Conservation (phyloP, 2,888 invertebrate species). For the Sinelater perroti region DNA sequence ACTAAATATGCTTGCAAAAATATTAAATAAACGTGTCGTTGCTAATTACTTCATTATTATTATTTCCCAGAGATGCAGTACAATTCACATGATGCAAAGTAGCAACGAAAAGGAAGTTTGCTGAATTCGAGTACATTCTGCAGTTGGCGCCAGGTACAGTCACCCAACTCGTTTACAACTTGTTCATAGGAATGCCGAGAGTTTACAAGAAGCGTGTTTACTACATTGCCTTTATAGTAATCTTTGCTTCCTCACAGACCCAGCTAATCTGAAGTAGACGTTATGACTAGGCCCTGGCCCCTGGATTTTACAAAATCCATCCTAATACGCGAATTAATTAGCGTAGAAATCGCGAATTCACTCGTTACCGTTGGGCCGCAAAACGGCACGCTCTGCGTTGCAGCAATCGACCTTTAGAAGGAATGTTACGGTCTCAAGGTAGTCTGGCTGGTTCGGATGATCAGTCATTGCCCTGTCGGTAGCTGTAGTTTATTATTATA, state of each 20-base stretch:
- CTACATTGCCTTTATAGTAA: no score
- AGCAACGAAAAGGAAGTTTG: constrained; percentile 1
- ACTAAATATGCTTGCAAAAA: no score
- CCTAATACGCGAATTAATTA: no score
- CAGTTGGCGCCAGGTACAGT: constrained; percentile 13
- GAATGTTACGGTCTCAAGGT: constrained; percentile 55
- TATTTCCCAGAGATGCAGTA: no score
- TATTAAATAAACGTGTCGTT: no score
- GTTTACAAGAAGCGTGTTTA: constrained; percentile 11
- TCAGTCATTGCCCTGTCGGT: constrained; percentile 48
- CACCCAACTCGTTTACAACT: constrained; percentile 13
- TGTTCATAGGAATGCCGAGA: constrained; percentile 6
- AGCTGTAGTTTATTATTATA: constrained; percentile 23
- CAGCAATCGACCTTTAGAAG: constrained; percentile 44
- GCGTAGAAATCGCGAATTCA: no score
- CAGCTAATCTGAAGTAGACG: no score
- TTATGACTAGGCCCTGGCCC: no score
- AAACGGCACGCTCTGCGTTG: not conserved
- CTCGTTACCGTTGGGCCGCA: no score
- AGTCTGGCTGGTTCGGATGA: constrained; percentile 48
- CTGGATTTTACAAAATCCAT: no score
- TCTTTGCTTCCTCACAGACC: no score
- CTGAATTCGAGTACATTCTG: constrained; percentile 1
- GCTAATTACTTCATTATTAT: no score
- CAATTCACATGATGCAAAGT: not conserved